Conservation (phyloP, 1,140 invertebrate species). For the Leguminivora glycinivorella region DNA sequence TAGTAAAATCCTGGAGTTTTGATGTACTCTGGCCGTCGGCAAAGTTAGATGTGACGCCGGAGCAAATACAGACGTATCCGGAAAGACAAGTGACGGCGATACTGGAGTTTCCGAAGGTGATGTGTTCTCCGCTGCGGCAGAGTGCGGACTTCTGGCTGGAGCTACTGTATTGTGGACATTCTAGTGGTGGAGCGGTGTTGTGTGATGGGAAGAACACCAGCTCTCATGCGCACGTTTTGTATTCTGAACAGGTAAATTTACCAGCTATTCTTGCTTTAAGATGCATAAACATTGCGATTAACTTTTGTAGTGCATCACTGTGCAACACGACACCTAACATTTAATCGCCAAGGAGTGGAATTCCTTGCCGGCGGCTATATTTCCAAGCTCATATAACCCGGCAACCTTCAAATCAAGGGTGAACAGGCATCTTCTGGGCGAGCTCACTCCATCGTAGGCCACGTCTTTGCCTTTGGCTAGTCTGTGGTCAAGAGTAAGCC, state of each 20-base stretch:
- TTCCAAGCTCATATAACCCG: too few relatives aligned
- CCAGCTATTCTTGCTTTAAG: neutral
- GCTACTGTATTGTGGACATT: conserved; percentile 87
- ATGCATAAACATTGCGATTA: too few relatives aligned
- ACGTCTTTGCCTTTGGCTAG: too few relatives aligned
- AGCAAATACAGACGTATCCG: conserved; percentile 88
- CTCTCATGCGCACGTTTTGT: conserved; percentile 69
- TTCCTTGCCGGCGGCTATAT: too few relatives aligned
- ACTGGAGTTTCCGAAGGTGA: conserved; percentile 85
- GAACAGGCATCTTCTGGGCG: too few relatives aligned
- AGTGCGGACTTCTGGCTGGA: conserved; percentile 87
- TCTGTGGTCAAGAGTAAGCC: too few relatives aligned
- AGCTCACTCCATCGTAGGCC: too few relatives aligned
- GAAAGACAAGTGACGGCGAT: conserved; percentile 84
- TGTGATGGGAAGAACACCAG: conserved; percentile 75
- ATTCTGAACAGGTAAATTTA: conserved; percentile 69
- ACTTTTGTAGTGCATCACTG: too few relatives aligned
- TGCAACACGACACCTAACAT: too few relatives aligned
- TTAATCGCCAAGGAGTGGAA: too few relatives aligned
- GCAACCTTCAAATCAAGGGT: too few relatives aligned
- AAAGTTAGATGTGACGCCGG: conserved; percentile 84
- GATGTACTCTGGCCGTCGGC: conserved; percentile 90
- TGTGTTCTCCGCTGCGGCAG: conserved; percentile 81
- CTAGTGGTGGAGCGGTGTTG: conserved; percentile 71
- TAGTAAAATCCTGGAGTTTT: conserved; percentile 80